A percentile compares a stretch with the other conserved stretches of the same genome.
Conservation (phyloP, 92 coral and sea anemone genomes). For the Actinernus sp. region DNA sequence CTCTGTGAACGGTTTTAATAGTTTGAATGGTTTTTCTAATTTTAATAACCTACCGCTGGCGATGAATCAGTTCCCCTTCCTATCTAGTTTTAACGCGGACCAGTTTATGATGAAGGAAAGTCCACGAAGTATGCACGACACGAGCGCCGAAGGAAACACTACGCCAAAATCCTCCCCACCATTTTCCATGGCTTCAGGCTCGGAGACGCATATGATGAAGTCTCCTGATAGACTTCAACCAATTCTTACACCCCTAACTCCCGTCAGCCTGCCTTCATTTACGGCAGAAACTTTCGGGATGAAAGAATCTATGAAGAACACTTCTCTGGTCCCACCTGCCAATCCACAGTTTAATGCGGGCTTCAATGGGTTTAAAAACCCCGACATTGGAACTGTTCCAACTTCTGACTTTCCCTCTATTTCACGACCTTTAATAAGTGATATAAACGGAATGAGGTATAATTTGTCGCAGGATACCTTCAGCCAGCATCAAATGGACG, state of each 20-base stretch:
- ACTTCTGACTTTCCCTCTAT: constrained; percentile 90
- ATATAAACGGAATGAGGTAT: constrained; percentile 90
- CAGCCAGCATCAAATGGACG: constrained; percentile 95
- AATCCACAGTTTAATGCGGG: constrained; percentile 80
- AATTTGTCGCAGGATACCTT: constrained; percentile 82
- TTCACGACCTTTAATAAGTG: constrained; percentile 90
- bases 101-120: constrained; percentile 91
- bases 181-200: constrained; percentile 63
- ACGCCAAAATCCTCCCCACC: constrained; percentile 74
- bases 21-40: constrained; percentile 88
- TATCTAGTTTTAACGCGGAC: constrained; percentile 90
- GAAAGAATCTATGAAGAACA: constrained; percentile 82
- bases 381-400: constrained; percentile 93
- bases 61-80: constrained; percentile 94
- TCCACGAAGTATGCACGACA: constrained; percentile 66
- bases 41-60: constrained; percentile 84
- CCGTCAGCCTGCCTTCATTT: constrained; percentile 89
- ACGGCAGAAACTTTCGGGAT: constrained; percentile 86
- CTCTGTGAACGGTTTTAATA: constrained; percentile 74
- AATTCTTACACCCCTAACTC: constrained; percentile 95
- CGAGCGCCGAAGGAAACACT: constrained; percentile 58
- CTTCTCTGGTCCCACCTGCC: constrained; percentile 76
- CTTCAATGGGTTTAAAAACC: constrained; percentile 98
- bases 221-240: constrained; percentile 91
- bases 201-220: constrained; percentile 65